A percentile compares a stretch with the other conserved stretches of the same genome.
Evolutionary conservation across 2,113 vertebrate species (phyloP).

Genomic region (Genyomyrus donnyi): DNA sequence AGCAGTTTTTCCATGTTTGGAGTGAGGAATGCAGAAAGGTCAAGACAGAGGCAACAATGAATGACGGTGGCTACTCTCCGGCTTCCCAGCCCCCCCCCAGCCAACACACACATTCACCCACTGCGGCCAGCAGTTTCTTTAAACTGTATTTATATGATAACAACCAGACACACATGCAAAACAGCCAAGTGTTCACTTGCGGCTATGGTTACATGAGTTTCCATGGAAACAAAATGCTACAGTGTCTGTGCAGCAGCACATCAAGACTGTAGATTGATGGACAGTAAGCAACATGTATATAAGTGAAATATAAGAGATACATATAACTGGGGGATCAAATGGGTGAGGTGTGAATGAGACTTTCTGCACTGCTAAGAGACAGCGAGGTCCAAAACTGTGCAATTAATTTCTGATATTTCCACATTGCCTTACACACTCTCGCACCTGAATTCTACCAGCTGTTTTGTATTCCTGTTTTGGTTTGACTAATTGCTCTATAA

Average conservation of each 20-base stretch:
- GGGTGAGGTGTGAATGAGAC: neutral
- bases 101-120: neutral
- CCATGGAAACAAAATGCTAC: neutral
- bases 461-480: neutral
- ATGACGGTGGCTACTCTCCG: neutral
- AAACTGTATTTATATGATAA: neutral
- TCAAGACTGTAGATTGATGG: neutral
- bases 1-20: conserved; percentile 14
- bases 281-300: neutral
- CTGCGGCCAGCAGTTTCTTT: neutral
- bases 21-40: conserved; percentile 11
- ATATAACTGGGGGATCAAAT: neutral
- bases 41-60: conserved; percentile 6
- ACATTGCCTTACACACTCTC: neutral
- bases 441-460: neutral
- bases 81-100: neutral
- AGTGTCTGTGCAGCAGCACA: neutral
- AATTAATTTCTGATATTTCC: neutral
- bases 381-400: neutral
- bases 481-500: neutral
- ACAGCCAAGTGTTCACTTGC: neutral
- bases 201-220: neutral
- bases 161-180: neutral
- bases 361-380: neutral
- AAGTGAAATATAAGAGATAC: neutral